Percentiles rank a stretch among this genome's conserved stretches.
Conservation (phyloP, 1,140 invertebrate genomes). For the Dendroctonus ponderosae region DNA sequence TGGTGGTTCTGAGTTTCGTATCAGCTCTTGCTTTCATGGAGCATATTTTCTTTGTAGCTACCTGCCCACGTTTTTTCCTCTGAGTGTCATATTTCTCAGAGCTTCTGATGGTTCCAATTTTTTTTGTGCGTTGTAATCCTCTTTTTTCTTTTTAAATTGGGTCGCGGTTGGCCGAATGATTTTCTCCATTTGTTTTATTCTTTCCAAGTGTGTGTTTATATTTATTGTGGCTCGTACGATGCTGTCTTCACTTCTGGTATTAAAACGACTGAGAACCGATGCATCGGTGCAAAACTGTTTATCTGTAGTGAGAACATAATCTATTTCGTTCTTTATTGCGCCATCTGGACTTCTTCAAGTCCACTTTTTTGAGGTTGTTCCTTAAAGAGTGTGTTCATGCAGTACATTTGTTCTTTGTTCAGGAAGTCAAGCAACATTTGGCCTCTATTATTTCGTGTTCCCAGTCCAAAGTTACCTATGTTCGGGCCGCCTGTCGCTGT, state of each 20-base stretch:
- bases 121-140: conserved; percentile 3
- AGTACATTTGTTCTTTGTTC: background rate
- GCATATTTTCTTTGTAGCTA: background rate
- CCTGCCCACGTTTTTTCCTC: background rate
- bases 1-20: conserved; percentile 1
- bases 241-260: conserved; percentile 1
- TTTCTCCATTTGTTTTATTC: background rate
- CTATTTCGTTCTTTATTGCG: background rate
- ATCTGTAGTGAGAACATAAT: background rate
- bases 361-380: background rate
- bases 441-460: background rate
- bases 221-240: background rate
- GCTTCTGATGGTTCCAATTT: background rate
- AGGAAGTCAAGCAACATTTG: conserved; percentile 4
- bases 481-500: too few species aligned
- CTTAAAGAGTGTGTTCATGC: background rate
- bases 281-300: background rate
- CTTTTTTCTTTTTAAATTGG: background rate
- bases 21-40: background rate
- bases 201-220: background rate
- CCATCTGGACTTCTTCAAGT: background rate
- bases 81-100: background rate
- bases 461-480: too few species aligned
- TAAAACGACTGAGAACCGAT: background rate
- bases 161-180: background rate